Evolutionary conservation across 2,888 invertebrate species (phyloP).

Genomic region (Orchesella flavescens): DNA sequence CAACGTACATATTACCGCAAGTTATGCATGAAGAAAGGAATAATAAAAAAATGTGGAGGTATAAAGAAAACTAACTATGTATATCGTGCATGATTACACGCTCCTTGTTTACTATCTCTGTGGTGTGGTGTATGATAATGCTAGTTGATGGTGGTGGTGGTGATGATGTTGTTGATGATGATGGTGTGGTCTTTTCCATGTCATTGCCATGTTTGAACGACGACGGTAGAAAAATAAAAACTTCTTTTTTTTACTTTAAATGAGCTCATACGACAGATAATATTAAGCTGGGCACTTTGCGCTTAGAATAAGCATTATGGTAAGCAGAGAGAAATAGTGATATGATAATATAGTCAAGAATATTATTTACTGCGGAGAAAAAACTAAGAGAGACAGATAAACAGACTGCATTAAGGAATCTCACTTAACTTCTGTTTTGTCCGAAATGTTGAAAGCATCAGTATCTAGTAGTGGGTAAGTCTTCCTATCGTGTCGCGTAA

Average conservation of each 20-base stretch:
- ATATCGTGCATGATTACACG: constrained; percentile 27
- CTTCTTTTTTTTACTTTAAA: background rate
- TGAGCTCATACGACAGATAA: background rate
- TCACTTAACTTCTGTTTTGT: too few relatives aligned
- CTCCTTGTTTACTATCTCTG: constrained; percentile 12
- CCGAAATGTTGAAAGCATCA: too few relatives aligned
- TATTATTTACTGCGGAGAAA: too few relatives aligned
- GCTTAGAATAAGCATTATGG: too few relatives aligned
- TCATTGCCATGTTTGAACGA: background rate
- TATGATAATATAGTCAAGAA: too few relatives aligned
- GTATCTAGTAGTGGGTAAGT: too few relatives aligned
- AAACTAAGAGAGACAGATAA: background rate
- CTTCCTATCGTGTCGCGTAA: too few relatives aligned
- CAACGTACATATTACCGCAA: background rate
- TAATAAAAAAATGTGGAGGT: background rate
- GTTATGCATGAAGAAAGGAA: background rate
- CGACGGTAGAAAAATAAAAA: background rate
- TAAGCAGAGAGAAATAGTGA: too few relatives aligned
- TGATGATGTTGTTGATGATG: background rate
- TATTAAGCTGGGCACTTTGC: too few relatives aligned
- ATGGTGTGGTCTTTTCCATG: constrained; percentile 7
- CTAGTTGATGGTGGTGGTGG: background rate
- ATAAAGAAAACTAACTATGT: background rate
- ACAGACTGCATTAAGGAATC: too few relatives aligned
- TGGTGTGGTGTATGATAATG: background rate